phyloP scores from a whole-genome alignment of 2,113 vertebrate species.

The Charina bottae region DNA sequence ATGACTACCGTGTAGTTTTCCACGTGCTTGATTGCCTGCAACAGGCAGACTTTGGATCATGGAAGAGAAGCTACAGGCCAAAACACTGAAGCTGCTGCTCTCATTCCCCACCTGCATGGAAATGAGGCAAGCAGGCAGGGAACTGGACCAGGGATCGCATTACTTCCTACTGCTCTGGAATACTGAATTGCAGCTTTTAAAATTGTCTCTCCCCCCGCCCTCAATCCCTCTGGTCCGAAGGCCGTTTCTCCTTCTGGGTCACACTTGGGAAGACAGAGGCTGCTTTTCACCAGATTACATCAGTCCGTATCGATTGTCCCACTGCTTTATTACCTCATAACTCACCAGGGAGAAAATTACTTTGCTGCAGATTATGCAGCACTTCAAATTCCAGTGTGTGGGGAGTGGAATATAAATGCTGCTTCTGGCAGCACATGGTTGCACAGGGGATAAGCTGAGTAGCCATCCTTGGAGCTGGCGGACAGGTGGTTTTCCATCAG shows the following conservation, averaged over 20 bases:
- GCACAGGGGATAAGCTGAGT: neutral
- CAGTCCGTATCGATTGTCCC: slow-evolving; percentile 31
- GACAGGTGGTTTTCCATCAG: neutral
- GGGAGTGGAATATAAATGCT: slow-evolving; percentile 9
- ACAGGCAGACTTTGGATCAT: neutral
- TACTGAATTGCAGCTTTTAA: neutral
- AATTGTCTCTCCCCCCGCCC: neutral
- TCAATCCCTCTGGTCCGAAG: neutral
- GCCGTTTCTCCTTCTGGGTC: slow-evolving; percentile 6
- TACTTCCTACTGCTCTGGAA: neutral
- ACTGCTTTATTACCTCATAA: slow-evolving; percentile 33
- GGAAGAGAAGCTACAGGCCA: neutral
- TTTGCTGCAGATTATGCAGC: slow-evolving; percentile 27
- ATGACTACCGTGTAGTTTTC: neutral
- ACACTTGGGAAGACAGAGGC: slow-evolving; percentile 6
- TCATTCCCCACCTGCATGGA: neutral
- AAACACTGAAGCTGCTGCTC: neutral
- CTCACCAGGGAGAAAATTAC: slow-evolving; percentile 35
- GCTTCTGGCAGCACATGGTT: neutral
- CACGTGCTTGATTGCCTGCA: neutral
- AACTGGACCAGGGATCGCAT: neutral
- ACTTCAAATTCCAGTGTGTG: slow-evolving; percentile 2
- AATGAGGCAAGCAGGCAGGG: neutral
- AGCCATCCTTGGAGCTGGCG: neutral
- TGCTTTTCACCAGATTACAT: slow-evolving; percentile 32